Conservation (phyloP, 23 tunicate genomes). For the Corella eumyota region DNA sequence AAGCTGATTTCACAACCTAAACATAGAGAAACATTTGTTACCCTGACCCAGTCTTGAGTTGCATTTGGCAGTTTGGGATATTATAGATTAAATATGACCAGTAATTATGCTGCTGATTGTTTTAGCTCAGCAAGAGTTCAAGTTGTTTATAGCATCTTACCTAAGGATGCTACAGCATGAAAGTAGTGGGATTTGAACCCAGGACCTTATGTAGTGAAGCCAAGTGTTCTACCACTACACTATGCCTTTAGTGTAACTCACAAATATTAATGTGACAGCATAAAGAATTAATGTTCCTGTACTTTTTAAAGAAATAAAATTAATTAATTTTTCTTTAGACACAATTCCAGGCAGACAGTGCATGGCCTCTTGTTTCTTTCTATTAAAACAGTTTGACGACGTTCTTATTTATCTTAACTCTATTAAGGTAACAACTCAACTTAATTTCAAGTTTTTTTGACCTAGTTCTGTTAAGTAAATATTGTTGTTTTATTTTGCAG, state of each 20-base stretch:
- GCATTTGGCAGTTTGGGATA: no score
- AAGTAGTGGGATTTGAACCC: no score
- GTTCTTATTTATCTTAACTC: conserved; percentile 92
- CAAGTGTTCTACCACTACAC: no score
- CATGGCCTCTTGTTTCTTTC: conserved; percentile 97
- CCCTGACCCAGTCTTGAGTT: no score
- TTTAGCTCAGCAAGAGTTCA: not conserved
- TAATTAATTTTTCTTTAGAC: conserved; percentile 22
- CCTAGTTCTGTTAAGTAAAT: no score
- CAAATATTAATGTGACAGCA: not conserved
- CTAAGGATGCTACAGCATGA: no score
- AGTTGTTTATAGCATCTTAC: no score
- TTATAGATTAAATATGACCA: no score
- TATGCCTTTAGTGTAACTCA: not conserved
- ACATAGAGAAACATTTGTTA: no score
- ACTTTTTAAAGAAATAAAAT: not conserved
- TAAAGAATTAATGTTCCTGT: not conserved
- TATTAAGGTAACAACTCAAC: conserved; percentile 44
- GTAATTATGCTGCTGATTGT: not conserved
- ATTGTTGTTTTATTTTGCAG: conserved; percentile 30
- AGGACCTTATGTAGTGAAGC: no score
- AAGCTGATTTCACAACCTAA: no score
- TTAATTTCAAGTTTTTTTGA: no score
- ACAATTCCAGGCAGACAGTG: conserved; percentile 98
- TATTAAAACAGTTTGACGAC: conserved; percentile 95